phyloP scores from a whole-genome alignment of 2,113 vertebrate species.

The Pterophyllum scalare region DNA sequence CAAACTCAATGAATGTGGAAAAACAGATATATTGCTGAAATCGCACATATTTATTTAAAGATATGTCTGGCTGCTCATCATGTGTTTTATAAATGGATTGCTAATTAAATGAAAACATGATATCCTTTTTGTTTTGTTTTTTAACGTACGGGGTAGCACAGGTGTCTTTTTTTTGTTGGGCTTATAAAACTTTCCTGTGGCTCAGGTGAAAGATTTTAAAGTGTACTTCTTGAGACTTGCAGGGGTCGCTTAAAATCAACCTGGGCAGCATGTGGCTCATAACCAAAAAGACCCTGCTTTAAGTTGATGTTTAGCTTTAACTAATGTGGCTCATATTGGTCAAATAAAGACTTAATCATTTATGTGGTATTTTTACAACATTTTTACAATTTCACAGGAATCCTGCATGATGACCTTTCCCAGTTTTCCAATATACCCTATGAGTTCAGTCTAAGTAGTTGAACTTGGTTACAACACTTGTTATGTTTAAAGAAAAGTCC shows the following conservation, averaged over 20 bases:
- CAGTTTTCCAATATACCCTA: background rate
- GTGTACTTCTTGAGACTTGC: background rate
- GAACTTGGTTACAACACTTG: background rate
- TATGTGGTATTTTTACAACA: background rate
- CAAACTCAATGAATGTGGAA: background rate
- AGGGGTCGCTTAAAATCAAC: background rate
- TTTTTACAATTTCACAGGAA: background rate
- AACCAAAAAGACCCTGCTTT: background rate
- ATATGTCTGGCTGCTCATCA: no score
- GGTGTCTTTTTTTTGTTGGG: no score
- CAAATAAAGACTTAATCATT: background rate
- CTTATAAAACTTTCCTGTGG: background rate
- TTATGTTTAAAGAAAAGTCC: constrained; percentile 1
- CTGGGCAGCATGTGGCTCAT: background rate
- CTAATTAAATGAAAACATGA: no score
- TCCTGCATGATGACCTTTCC: background rate
- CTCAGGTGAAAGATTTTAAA: background rate
- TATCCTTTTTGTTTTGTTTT: no score
- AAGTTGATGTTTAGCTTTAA: background rate
- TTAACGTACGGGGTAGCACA: no score
- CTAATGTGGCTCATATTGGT: background rate
- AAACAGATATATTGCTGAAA: background rate
- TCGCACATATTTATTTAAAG: no score
- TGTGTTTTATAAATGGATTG: no score
- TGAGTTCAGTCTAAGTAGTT: background rate